Evolutionary conservation across 2,113 vertebrate species (phyloP).

Genomic region (Channa maculata): DNA sequence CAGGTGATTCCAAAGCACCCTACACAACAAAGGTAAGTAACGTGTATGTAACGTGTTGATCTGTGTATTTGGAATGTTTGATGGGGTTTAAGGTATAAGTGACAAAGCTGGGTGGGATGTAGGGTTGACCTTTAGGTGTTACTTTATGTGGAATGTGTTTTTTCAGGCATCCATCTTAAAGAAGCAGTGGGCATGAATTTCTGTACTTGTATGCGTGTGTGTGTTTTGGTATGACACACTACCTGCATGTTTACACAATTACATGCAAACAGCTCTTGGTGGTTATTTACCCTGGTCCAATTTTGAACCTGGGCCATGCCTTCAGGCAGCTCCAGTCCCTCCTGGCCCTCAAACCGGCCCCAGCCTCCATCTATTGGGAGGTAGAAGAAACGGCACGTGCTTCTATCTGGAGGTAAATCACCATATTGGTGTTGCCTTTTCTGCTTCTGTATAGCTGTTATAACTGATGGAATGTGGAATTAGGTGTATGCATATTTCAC

Average conservation of each 20-base stretch:
- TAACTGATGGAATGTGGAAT: conserved; percentile 65
- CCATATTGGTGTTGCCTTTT: conserved; percentile 34
- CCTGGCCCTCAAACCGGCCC: conserved; percentile 50
- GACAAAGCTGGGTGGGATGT: conserved; percentile 64
- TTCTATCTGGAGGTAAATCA: conserved; percentile 58
- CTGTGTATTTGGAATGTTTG: conserved; percentile 35
- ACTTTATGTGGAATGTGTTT: conserved; percentile 55
- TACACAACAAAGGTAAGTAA: conserved; percentile 47
- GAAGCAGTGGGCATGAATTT: conserved; percentile 7
- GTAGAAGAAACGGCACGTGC: conserved; percentile 45
- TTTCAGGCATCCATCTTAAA: conserved; percentile 51
- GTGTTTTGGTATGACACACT: conserved; percentile 9
- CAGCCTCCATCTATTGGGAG: conserved; percentile 62
- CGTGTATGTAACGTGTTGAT: conserved; percentile 15
- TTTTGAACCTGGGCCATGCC: conserved; percentile 80
- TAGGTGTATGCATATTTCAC: conserved; percentile 51
- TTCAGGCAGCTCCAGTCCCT: conserved; percentile 64
- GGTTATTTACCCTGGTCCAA: conserved; percentile 57
- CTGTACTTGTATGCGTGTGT: neutral
- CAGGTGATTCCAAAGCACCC: too few species aligned
- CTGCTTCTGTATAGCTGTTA: conserved; percentile 31
- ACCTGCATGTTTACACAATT: conserved; percentile 25
- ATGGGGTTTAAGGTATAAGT: conserved; percentile 73
- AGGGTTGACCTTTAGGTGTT: neutral
- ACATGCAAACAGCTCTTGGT: conserved; percentile 44